These are phyloP conservation scores for Reinhardtius hippoglossoides DNA, from an alignment of 2,113 vertebrate genomes.

Conservation along the genomic window DNA sequence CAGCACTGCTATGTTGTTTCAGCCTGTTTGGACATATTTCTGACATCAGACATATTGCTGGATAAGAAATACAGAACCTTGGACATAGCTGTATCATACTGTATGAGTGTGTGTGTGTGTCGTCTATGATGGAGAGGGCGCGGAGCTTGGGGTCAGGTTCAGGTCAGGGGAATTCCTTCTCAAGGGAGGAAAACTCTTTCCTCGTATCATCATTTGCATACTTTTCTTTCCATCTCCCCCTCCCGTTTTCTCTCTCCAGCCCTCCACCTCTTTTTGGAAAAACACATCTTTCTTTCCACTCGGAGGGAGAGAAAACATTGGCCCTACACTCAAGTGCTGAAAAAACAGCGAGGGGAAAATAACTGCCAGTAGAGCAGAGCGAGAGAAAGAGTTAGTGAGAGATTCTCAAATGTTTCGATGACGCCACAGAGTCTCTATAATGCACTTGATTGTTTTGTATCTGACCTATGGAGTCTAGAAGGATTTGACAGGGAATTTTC, in stretches of 20 bases:
- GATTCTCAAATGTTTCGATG: constrained; percentile 35
- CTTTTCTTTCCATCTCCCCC: constrained; percentile 38
- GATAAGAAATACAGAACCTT: constrained; percentile 12
- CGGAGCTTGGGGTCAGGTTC: constrained; percentile 31
- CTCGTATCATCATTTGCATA: constrained; percentile 58
- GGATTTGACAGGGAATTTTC: constrained; percentile 42
- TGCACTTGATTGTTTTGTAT: constrained; percentile 35
- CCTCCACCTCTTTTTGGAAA: constrained; percentile 12
- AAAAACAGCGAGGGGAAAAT: neutral
- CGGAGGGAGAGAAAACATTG: constrained; percentile 53
- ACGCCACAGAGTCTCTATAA: constrained; percentile 27
- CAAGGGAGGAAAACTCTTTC: constrained; percentile 44
- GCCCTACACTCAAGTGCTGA: constrained; percentile 10
- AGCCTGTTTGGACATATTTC: constrained; percentile 46
- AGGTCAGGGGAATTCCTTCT: constrained; percentile 70
- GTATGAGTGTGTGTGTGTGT: constrained; percentile 10
- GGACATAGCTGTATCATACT: neutral
- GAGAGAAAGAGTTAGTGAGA: constrained; percentile 26
- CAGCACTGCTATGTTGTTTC: constrained; percentile 60
- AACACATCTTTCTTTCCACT: constrained; percentile 51
- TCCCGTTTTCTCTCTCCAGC: neutral
- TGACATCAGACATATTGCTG: constrained; percentile 40
- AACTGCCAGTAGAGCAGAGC: neutral
- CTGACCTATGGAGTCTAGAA: constrained; percentile 1
- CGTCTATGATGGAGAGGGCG: neutral